Conservation (phyloP, 2,888 invertebrate species). For the Scaptomyza cyrtandrae region DNA sequence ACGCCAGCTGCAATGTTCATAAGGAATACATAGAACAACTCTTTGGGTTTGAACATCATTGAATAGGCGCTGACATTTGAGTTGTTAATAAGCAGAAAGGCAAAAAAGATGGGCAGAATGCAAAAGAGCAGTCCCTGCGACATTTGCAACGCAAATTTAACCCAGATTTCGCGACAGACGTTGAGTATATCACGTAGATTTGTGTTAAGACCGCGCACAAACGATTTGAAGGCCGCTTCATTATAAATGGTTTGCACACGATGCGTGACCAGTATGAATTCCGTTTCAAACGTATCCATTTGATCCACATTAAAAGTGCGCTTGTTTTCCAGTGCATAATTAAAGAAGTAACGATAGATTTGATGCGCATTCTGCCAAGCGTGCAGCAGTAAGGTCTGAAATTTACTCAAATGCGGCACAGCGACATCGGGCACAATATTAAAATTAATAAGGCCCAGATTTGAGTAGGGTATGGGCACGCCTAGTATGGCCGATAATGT, state of each 20-base stretch:
- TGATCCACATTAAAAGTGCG: constrained; percentile 88
- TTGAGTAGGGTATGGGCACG: constrained; percentile 94
- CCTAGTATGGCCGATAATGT: constrained; percentile 94
- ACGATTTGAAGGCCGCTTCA: constrained; percentile 86
- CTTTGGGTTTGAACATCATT: constrained; percentile 87
- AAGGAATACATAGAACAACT: constrained; percentile 83
- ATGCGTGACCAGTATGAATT: constrained; percentile 86
- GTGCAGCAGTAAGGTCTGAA: constrained; percentile 85
- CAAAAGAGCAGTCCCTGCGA: constrained; percentile 90
- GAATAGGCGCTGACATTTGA: constrained; percentile 87
- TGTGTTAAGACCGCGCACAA: constrained; percentile 85
- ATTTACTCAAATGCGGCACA: constrained; percentile 80
- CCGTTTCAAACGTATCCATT: constrained; percentile 86
- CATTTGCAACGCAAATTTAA: constrained; percentile 94
- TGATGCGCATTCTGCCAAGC: constrained; percentile 89
- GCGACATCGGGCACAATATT: constrained; percentile 87
- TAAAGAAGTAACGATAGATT: constrained; percentile 89
- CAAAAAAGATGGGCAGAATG: constrained; percentile 89
- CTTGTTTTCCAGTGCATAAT: constrained; percentile 90
- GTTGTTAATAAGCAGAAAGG: constrained; percentile 90
- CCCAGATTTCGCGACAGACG: constrained; percentile 94
- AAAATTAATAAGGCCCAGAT: constrained; percentile 90
- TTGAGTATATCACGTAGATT: constrained; percentile 86
- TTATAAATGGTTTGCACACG: constrained; percentile 86
- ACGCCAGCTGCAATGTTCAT: constrained; percentile 85